Conservation (phyloP, 2,113 vertebrate genomes). For the Ceuthmochares aereus region DNA sequence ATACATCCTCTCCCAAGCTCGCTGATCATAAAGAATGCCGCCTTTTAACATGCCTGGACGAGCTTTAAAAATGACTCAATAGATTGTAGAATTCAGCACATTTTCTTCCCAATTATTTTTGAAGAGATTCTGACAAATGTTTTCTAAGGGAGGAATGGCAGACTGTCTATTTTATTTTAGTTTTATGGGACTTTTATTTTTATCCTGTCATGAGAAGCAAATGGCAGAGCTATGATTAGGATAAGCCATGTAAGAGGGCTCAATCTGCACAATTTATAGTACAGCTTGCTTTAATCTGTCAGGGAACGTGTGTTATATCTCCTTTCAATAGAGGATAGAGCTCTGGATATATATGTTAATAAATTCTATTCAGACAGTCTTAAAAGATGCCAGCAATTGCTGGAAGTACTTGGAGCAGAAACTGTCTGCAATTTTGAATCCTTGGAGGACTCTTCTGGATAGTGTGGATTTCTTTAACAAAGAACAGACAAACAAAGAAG, state of each 20-base stretch:
- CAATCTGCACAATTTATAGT: conserved; percentile 62
- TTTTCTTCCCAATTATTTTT: conserved; percentile 79
- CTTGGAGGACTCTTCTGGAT: neutral
- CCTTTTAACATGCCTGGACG: conserved; percentile 33
- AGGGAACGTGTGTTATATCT: conserved; percentile 40
- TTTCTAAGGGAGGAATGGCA: conserved; percentile 69
- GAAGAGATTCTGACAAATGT: conserved; percentile 73
- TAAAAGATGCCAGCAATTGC: conserved; percentile 51
- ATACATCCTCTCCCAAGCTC: neutral
- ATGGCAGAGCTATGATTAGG: conserved; percentile 69
- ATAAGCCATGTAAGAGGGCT: conserved; percentile 49
- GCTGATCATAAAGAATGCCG: conserved; percentile 11
- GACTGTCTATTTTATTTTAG: conserved; percentile 72
- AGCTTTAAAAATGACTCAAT: conserved; percentile 65
- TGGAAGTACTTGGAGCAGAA: conserved; percentile 40
- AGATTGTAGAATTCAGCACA: conserved; percentile 57
- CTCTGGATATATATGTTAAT: conserved; percentile 60
- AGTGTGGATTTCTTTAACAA: neutral
- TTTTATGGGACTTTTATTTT: conserved; percentile 75
- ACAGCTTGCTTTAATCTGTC: conserved; percentile 67
- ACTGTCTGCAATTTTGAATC: neutral
- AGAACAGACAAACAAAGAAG: neutral
- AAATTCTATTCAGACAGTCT: conserved; percentile 51
- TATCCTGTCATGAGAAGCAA: conserved; percentile 70
- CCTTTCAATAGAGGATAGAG: conserved; percentile 46